A percentile compares a stretch with the other conserved stretches of the same genome.
Evolutionary conservation across 1,140 invertebrate species (phyloP).

Genomic region (Danaus melanippus): DNA sequence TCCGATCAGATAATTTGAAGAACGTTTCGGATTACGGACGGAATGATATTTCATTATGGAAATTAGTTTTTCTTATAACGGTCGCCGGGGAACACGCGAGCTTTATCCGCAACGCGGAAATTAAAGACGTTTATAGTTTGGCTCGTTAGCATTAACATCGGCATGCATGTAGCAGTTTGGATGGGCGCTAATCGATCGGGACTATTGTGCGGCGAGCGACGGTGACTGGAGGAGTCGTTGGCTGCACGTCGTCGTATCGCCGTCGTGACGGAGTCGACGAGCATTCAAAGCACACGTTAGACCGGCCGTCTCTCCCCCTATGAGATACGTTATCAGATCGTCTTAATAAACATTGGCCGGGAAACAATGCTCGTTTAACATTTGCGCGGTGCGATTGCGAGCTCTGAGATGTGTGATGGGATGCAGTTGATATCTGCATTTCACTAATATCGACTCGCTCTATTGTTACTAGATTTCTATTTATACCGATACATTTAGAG

Average conservation of each 20-base stretch:
- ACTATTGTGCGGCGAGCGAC: conserved; percentile 43
- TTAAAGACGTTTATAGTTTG: conserved; percentile 51
- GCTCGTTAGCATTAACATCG: conserved; percentile 41
- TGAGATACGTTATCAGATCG: conserved; percentile 64
- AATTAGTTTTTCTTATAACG: conserved; percentile 69
- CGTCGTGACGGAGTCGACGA: conserved; percentile 20
- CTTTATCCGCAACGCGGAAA: conserved; percentile 29
- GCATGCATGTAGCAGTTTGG: conserved; percentile 25
- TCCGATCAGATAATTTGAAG: conserved; percentile 57
- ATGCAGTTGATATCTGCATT: conserved; percentile 23
- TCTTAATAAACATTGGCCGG: conserved; percentile 67
- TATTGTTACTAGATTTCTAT: conserved; percentile 18
- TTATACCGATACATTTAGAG: too few species aligned
- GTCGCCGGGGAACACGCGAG: conserved; percentile 51
- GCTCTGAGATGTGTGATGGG: conserved; percentile 31
- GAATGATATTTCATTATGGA: conserved; percentile 64
- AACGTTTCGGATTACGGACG: conserved; percentile 41
- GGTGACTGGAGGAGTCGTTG: too few species aligned
- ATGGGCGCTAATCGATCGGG: conserved; percentile 57
- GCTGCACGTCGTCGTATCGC: conserved; percentile 12
- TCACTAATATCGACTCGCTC: conserved; percentile 23
- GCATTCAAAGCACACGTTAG: conserved; percentile 62
- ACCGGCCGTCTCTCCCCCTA: conserved; percentile 51
- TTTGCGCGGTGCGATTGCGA: conserved; percentile 47
- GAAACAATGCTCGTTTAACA: conserved; percentile 64